phyloP scores from a whole-genome alignment of 2,113 vertebrate species.

The Cololabis saira region DNA sequence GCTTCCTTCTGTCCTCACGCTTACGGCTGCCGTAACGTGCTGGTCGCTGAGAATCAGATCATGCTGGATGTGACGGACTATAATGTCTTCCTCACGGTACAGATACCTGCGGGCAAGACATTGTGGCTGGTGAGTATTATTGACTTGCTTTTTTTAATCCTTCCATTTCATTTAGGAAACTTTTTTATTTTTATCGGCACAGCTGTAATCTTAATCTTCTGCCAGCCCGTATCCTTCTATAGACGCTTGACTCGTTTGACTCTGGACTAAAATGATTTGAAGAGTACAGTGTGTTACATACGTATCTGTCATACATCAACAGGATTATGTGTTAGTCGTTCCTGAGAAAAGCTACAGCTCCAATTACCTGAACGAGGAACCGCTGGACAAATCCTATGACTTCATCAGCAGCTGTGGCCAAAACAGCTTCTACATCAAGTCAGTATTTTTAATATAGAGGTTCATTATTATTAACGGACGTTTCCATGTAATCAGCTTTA shows the following conservation, averaged over 20 bases:
- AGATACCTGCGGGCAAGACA: conserved; percentile 86
- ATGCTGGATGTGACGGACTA: conserved; percentile 91
- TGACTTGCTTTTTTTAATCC: background rate
- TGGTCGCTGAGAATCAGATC: conserved; percentile 88
- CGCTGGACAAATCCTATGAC: conserved; percentile 94
- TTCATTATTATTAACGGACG: too few relatives aligned
- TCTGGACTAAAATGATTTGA: background rate
- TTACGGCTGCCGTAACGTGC: conserved; percentile 89
- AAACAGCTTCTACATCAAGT: conserved; percentile 93
- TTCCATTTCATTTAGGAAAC: too few relatives aligned
- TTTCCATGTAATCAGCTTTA: too few relatives aligned
- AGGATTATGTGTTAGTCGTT: conserved; percentile 94
- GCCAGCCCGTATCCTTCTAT: too few relatives aligned
- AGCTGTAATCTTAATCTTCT: too few relatives aligned
- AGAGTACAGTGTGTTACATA: background rate
- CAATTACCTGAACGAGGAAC: conserved; percentile 89
- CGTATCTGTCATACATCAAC: background rate
- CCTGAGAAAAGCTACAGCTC: conserved; percentile 89
- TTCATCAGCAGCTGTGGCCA: conserved; percentile 95
- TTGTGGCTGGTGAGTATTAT: conserved; percentile 90
- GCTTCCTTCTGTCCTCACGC: conserved; percentile 93
- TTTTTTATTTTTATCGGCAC: background rate
- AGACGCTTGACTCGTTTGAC: too few relatives aligned
- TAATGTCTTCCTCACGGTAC: conserved; percentile 87
- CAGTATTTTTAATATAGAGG: conserved; percentile 32